These are phyloP conservation scores for Nyctalus aviator DNA, from an alignment of 2,797 vertebrate species.

Conservation along the genomic window DNA sequence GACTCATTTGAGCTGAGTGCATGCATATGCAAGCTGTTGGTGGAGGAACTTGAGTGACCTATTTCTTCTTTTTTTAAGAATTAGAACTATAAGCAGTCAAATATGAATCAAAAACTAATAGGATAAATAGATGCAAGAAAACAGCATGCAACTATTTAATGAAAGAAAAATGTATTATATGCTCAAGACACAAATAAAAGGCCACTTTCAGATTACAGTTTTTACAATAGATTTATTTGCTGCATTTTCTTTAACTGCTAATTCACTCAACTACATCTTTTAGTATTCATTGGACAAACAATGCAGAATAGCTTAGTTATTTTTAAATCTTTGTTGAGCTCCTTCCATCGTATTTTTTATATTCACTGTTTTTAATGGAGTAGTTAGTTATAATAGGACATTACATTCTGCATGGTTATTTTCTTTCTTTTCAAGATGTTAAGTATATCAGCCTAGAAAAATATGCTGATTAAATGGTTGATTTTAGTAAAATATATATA, in stretches of 20 bases:
- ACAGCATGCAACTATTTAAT: slow-evolving; percentile 61
- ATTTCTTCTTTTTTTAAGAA: slow-evolving; percentile 83
- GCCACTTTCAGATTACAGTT: slow-evolving; percentile 75
- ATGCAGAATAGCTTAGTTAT: slow-evolving; percentile 67
- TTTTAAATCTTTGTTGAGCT: slow-evolving; percentile 68
- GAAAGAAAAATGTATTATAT: slow-evolving; percentile 73
- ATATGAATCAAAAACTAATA: slow-evolving; percentile 65
- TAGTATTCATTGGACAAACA: slow-evolving; percentile 77
- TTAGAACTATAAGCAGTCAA: slow-evolving; percentile 73
- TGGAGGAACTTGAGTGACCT: slow-evolving; percentile 72
- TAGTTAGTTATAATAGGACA: slow-evolving; percentile 70
- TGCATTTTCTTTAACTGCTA: slow-evolving; percentile 78
- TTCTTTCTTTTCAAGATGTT: slow-evolving; percentile 60
- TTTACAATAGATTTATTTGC: slow-evolving; percentile 78
- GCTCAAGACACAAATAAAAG: slow-evolving; percentile 75
- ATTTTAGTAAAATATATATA: background rate
- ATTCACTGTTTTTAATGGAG: slow-evolving; percentile 54
- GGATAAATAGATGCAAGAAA: slow-evolving; percentile 67
- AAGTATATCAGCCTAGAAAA: slow-evolving; percentile 5
- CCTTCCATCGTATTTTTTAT: slow-evolving; percentile 62
- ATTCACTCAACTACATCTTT: slow-evolving; percentile 75
- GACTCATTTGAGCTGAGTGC: slow-evolving; percentile 61
- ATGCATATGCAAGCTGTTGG: slow-evolving; percentile 56
- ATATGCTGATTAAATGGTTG: background rate
- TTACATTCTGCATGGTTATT: slow-evolving; percentile 48